A percentile compares a stretch with the other conserved stretches of the same genome.
Evolutionary conservation across 1,140 invertebrate species (phyloP).

Genomic region (Drosophila pachea): DNA sequence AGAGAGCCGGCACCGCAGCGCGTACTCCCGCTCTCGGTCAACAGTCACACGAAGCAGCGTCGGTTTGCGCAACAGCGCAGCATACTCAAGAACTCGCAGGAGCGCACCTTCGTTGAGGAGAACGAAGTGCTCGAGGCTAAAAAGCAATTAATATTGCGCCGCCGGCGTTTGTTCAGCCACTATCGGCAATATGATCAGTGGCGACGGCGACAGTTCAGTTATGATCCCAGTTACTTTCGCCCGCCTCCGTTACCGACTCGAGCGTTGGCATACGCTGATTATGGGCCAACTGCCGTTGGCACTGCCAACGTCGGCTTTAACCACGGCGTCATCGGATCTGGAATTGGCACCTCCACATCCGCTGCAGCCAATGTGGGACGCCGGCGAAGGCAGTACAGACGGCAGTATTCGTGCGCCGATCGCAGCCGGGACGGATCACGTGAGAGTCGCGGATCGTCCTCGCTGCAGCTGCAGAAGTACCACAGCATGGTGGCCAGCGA

Average conservation of each 20-base stretch:
- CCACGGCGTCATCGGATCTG: conserved; percentile 27
- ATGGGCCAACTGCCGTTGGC: conserved; percentile 45
- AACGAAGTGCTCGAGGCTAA: conserved; percentile 75
- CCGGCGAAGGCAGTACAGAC: conserved; percentile 69
- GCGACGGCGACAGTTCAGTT: conserved; percentile 76
- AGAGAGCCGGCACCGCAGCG: conserved; percentile 43
- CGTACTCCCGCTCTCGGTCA: conserved; percentile 50
- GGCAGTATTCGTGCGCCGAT: conserved; percentile 76
- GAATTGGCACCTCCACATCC: conserved; percentile 14
- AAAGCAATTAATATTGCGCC: conserved; percentile 74
- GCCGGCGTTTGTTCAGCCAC: conserved; percentile 73
- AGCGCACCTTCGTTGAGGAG: conserved; percentile 68
- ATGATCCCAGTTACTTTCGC: conserved; percentile 78
- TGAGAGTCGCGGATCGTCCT: conserved; percentile 71
- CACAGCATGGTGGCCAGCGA: conserved; percentile 73
- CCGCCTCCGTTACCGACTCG: conserved; percentile 67
- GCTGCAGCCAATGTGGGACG: conserved; percentile 55
- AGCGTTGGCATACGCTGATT: conserved; percentile 68
- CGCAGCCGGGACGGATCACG: conserved; percentile 73
- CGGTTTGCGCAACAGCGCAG: conserved; percentile 74
- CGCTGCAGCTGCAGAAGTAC: conserved; percentile 57
- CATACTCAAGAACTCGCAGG: conserved; percentile 73
- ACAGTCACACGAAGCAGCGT: conserved; percentile 45
- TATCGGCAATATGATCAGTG: conserved; percentile 78
- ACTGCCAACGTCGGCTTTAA: conserved; percentile 43